These are phyloP conservation scores for Pithys albifrons DNA, from an alignment of 2,113 vertebrate genomes.

Conservation along the genomic window DNA sequence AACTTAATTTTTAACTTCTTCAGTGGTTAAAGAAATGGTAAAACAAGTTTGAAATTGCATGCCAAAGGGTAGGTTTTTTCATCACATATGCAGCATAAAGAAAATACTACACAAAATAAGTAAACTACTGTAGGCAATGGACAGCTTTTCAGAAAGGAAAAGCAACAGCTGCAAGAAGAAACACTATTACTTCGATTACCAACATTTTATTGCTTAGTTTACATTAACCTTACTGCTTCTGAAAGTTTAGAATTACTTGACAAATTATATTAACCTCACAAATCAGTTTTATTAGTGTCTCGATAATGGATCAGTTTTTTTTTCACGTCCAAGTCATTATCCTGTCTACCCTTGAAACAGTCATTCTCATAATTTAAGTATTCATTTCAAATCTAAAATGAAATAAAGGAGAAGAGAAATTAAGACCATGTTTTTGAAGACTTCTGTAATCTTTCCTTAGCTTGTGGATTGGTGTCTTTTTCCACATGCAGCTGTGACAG, in stretches of 20 bases:
- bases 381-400: not conserved
- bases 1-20: not conserved
- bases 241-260: conserved; percentile 66
- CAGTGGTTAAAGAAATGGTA: not conserved
- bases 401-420: not conserved
- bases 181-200: conserved; percentile 55
- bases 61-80: not conserved
- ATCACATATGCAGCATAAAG: not conserved
- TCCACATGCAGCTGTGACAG: not conserved
- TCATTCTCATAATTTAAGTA: not conserved
- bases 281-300: conserved; percentile 56
- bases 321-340: not conserved
- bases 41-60: not conserved
- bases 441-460: not conserved
- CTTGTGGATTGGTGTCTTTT: not conserved
- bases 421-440: not conserved
- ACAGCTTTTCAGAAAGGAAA: conserved; percentile 5
- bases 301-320: not conserved
- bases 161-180: conserved; percentile 58
- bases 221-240: conserved; percentile 51
- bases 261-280: conserved; percentile 43
- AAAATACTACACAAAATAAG: not conserved
- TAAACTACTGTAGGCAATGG: not conserved
- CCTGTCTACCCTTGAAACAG: not conserved
- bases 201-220: conserved; percentile 60